These are phyloP conservation scores for Chromis chromis DNA, from an alignment of 2,797 vertebrate genomes.

Conservation along the genomic window DNA sequence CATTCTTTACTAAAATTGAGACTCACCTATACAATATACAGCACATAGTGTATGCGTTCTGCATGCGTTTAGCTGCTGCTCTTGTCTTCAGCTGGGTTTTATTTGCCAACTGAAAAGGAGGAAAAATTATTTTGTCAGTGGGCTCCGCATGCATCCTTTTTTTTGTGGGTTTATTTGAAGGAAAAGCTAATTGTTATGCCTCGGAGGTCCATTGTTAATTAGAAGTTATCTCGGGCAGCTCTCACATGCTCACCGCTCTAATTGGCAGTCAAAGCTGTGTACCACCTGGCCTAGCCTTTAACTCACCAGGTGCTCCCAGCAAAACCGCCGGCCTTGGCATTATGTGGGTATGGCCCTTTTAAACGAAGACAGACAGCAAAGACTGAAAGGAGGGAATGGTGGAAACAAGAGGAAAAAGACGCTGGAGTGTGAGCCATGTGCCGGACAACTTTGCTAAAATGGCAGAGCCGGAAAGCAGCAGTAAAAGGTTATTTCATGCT, in stretches of 20 bases:
- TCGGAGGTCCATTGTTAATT: constrained; percentile 76
- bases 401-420: neutral
- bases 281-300: constrained; percentile 78
- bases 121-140: constrained; percentile 34
- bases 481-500: constrained; percentile 45
- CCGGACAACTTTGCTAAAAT: constrained; percentile 40
- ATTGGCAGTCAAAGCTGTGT: constrained; percentile 75
- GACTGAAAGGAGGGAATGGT: neutral
- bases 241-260: constrained; percentile 75
- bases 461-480: constrained; percentile 4
- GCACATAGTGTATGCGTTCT: constrained; percentile 7
- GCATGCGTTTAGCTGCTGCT: neutral
- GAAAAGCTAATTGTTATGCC: constrained; percentile 76
- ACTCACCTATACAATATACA: constrained; percentile 23
- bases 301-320: constrained; percentile 72
- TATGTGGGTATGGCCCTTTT: constrained; percentile 38
- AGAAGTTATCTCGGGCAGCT: constrained; percentile 70
- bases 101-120: constrained; percentile 24
- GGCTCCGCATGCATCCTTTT: constrained; percentile 27
- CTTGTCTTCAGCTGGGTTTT: constrained; percentile 13
- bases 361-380: constrained; percentile 29
- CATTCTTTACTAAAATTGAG: constrained; percentile 39
- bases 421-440: neutral
- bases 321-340: constrained; percentile 54
- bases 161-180: constrained; percentile 63